Evolutionary conservation across 2,888 invertebrate genomes (phyloP), one percentile per base, ranked within the genome.

Genomic region (Parasteatoda lunata): DNA sequence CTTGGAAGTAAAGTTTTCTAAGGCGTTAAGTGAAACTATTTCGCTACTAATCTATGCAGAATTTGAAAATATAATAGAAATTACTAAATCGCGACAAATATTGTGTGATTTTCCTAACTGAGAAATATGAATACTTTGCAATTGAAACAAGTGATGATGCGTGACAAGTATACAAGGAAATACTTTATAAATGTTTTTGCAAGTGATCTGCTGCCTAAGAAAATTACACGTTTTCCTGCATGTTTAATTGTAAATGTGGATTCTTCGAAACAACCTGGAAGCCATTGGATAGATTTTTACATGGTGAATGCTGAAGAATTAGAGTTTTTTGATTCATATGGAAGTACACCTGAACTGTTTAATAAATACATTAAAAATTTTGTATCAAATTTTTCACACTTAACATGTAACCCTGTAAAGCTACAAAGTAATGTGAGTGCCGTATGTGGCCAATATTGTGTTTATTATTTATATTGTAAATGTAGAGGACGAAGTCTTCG

Each of bases 1-100:
- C 52, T 30, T 78, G 2, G 78, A 78, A 48, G 11, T 78, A 9
- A 78, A 78, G 59, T 78, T 78, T n/a, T 11, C 52, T 5, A n/a
- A 65, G n/a, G 54, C 69, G n/a, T 13, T 78, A 13, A 49, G 15
- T 8, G 30, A 68, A 78, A 78, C 68, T 45, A 8, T 78, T 52
- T 78, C 78, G 4, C 45, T 78, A 4, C 11, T 78, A 5, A 49
- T 69, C 15, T 78, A 69, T 69, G 78, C 78, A 30, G 78, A 78
- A 78, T 78, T 78, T 70, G 9, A 78, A 65, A 78, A 78, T 54
- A 75, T 91, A 8, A 80, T 91, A 9, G 90, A 91, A 80, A 90
- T 91, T 11, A 78, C 51, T 9, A 78, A 78, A 47, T 69, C 78
- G 4, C 65, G 77, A 9, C 65, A 77, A 65, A 45, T 72, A 3